These are phyloP conservation scores for Araneus ventricosus DNA, from an alignment of 1,140 invertebrate genomes.

Conservation along the genomic window DNA sequence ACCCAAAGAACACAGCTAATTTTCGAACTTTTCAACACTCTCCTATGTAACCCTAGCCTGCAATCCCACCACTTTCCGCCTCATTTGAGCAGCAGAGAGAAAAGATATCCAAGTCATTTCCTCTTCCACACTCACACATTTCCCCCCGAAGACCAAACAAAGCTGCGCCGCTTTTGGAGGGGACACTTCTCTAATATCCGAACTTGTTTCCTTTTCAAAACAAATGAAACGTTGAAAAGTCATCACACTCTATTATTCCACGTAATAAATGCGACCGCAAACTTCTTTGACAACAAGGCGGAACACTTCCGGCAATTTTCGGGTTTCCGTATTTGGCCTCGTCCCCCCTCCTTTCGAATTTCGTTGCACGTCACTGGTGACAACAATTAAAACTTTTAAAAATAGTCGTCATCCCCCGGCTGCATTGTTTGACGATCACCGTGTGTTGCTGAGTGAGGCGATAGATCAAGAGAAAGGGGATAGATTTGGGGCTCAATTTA, in stretches of 20 bases:
- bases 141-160: not conserved
- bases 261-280: constrained; percentile 44
- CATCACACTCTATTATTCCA: constrained; percentile 45
- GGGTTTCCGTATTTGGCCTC: constrained; percentile 6
- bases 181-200: constrained; percentile 17
- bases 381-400: constrained; percentile 59
- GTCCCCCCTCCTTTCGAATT: not conserved
- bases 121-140: not conserved
- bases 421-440: not conserved
- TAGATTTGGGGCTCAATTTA: not conserved
- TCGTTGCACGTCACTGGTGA: not conserved
- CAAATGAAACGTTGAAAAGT: constrained; percentile 42
- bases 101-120: constrained; percentile 34
- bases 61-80: not conserved
- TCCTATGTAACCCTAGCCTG: not conserved
- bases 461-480: not conserved
- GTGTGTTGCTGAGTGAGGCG: not conserved
- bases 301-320: constrained; percentile 61
- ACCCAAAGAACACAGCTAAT: not conserved
- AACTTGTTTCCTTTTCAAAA: constrained; percentile 9
- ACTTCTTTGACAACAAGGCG: constrained; percentile 10
- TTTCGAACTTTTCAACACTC: not conserved
- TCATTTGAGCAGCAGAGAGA: not conserved
- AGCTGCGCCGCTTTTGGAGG: not conserved
- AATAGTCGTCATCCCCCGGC: not conserved